phyloP scores from a whole-genome alignment of 2,113 vertebrate genomes.

The Lepus europaeus region DNA sequence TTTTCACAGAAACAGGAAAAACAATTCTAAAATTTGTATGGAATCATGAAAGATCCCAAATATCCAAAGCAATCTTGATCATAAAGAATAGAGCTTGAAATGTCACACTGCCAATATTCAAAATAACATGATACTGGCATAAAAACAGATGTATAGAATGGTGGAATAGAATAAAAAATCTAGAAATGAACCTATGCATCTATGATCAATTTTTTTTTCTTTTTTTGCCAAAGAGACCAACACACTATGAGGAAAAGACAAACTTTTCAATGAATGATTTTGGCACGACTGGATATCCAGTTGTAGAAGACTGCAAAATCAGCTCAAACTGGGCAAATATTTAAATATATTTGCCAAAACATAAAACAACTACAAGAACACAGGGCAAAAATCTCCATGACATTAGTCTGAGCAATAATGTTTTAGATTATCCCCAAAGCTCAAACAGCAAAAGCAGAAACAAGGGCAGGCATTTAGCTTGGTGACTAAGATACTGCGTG shows the following conservation, averaged over 20 bases:
- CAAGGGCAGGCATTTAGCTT: too few relatives aligned
- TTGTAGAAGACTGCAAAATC: not conserved
- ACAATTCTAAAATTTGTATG: not conserved
- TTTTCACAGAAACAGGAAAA: not conserved
- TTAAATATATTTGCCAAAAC: too few relatives aligned
- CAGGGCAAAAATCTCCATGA: not conserved
- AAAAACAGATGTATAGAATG: not conserved
- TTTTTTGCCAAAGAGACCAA: not conserved
- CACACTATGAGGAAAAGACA: not conserved
- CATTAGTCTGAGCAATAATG: not conserved
- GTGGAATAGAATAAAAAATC: not conserved
- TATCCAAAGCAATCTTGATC: not conserved
- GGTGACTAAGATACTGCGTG: too few relatives aligned
- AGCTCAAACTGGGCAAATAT: not conserved
- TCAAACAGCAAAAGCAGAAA: not conserved
- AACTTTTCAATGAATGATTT: not conserved
- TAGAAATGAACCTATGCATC: not conserved
- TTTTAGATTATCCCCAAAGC: not conserved
- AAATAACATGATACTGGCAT: not conserved
- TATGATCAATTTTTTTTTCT: not conserved
- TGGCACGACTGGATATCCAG: not conserved
- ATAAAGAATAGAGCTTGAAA: not conserved
- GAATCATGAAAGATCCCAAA: not conserved
- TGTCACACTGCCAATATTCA: not conserved
- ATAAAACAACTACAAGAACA: not conserved